A percentile compares a stretch with the other conserved stretches of the same genome.
These are phyloP conservation scores for Zosterops japonicus DNA, from an alignment of 2,113 vertebrate genomes.

Conservation along the genomic window DNA sequence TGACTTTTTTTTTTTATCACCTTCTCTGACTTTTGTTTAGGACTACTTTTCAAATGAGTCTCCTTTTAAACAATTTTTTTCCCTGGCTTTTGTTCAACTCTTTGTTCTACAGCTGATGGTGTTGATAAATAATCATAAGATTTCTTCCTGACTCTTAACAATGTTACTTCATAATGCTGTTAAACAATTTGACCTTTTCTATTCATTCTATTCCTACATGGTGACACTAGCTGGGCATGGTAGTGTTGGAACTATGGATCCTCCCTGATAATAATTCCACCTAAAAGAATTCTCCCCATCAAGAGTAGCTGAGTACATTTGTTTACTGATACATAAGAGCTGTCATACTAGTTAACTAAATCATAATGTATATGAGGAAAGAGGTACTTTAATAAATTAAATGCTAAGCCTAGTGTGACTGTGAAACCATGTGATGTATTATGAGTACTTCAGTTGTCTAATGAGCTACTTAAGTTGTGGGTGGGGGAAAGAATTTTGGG, in stretches of 20 bases:
- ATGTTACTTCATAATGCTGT: not conserved
- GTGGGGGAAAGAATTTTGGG: not conserved
- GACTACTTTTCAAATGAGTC: not conserved
- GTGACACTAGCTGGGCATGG: not conserved
- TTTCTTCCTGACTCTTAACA: constrained; percentile 1
- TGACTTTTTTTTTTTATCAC: not conserved
- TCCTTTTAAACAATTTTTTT: not conserved
- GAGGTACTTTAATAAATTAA: not conserved
- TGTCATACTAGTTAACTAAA: not conserved
- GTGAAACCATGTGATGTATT: not conserved
- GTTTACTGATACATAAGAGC: not conserved
- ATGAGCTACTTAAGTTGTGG: not conserved
- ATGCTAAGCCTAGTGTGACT: not conserved
- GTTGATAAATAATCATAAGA: constrained; percentile 26
- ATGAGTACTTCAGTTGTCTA: not conserved
- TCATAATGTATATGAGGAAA: not conserved
- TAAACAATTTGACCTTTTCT: not conserved
- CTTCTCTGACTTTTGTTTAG: not conserved
- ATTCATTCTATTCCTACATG: not conserved
- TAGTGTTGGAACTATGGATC: not conserved
- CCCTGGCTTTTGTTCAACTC: not conserved
- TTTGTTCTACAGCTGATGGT: constrained; percentile 34
- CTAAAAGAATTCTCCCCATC: not conserved
- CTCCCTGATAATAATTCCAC: not conserved
- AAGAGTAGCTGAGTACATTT: not conserved